Base-by-base conservation (phyloP, 1,140 invertebrate genomes). In the Brachionus manjavacas region DNA sequence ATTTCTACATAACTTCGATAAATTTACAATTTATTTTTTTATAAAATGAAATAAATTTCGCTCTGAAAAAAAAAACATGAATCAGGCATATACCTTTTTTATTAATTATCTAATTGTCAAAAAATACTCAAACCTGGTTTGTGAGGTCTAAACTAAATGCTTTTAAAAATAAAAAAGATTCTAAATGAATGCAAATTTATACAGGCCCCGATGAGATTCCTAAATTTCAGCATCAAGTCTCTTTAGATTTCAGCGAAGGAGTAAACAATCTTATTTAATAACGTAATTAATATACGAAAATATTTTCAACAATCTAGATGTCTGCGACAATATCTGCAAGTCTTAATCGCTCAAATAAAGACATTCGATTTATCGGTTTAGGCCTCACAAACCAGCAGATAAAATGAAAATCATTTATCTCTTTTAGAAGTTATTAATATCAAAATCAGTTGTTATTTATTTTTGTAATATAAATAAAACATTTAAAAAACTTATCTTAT, bases 381-480 rank as follows among this genome's bases (percentile, higher is more conserved):
- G 16, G 9, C 23, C 55, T 23, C 4, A 25, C 66, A 68, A 68
- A 39, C n/a, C 11, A 68, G 31, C 25, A 68, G 12, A 11, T 31
- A 68, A 68, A 68, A 31, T n/a, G n/a, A 68, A 68, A 31, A 68
- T 68, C 31, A 39, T 39, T 28, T 31, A 31, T 68, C 66, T 28
- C 25, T 31, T 68, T 68, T n/a, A 68, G 66, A 68, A 68, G 66
- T 72, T 39, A 72, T 41, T 41, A 72, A 72, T 72, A 39, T 72
- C 68, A 16, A 72, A 72, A 72, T 72, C 68, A 72, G 68, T 72
- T 72, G 68, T 72, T 72, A 41, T 72, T 72, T 39, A 60, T 60
- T 60, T 72, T 72, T 41, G 66, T 31, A 68, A 68, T 31, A 68
- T 68, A 68, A 68, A 68, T 68, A 68, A 68, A 68, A 68, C 66